Base-by-base conservation (phyloP, 2,113 vertebrate species). In the Pteropus alecto region DNA sequence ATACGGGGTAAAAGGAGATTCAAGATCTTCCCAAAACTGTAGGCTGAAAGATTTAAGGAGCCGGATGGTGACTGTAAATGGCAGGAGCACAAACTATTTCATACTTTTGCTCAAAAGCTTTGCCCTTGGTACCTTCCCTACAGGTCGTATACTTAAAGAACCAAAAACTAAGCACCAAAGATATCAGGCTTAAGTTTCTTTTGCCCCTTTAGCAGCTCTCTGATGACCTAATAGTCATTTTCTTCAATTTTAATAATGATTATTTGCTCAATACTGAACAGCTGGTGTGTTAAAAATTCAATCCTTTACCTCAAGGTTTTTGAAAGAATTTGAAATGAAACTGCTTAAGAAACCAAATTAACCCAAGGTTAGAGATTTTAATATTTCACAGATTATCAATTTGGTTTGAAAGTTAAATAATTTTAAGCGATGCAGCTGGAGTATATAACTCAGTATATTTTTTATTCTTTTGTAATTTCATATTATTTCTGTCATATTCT, bases 241-340 rank as follows among this genome's bases (percentile, higher is more conserved):
- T 67, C 63, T 54, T 96, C 41, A 26, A 90, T 26, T 67, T 85
- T 35, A 94, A 51, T 71, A 88, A 81, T 48, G 48, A 89, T 41
- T 19, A 88, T 63, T 60, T 76, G 63, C 41, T 88, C 78, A 68
- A 41, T 68, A 96, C 3, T 67, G 18, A 91, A 26, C 63, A 4
- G 28, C 6, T 60, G 46, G 73, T 2, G 48, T 41, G 85, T 28
- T 79, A 87, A 94, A 94, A 48, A 87, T 54, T 77, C 51, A 76
- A 15, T 33, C 35, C 58, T 78, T 58, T 96, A 56, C 33, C 26
- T 96, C 46, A 77, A 70, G 1, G 46, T 77, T 95, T 95, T 93
- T 84, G 21, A n/a, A 78, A 87, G 26, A 91, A 63, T 95, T 51
- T 63, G 26, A 93, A 94, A 96, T 76, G 26, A 84, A 81, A 96